Conservation (phyloP, 92 coral and sea anemone species). For the Parazoanthus swiftii region DNA sequence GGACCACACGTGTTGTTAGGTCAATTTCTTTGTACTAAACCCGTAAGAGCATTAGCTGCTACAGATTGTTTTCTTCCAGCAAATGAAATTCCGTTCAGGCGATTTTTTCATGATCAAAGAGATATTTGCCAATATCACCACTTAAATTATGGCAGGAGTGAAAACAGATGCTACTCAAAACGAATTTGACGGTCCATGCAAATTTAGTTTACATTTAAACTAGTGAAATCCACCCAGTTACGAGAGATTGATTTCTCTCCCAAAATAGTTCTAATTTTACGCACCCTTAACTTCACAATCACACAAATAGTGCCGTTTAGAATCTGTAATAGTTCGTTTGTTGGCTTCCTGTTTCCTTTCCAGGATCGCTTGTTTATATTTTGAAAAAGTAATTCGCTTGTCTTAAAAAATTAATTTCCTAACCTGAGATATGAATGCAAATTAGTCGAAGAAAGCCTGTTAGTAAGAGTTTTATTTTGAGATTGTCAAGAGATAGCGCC, state of each 20-base stretch:
- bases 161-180: conserved; percentile 15
- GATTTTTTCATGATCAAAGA: background rate
- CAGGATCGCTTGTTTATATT: background rate
- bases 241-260: background rate
- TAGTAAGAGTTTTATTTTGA: conserved; percentile 25
- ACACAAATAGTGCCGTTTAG: conserved; percentile 3
- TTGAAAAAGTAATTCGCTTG: background rate
- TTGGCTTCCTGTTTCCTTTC: background rate
- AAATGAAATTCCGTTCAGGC: conserved; percentile 13
- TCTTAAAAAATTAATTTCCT: conserved; percentile 20
- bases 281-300: background rate
- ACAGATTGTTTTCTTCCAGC: background rate
- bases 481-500: conserved; percentile 10
- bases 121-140: background rate
- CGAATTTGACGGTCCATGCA: conserved; percentile 18
- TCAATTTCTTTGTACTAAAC: conserved; percentile 1
- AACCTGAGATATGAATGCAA: conserved; percentile 22
- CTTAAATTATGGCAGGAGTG: background rate
- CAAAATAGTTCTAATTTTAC: conserved; percentile 10
- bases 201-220: conserved; percentile 17
- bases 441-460: conserved; percentile 34
- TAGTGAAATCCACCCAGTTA: background rate
- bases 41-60: background rate
- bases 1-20: conserved; percentile 40
- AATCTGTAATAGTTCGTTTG: background rate